A percentile compares a stretch with the other conserved stretches of the same genome.
Conservation (phyloP, 2,888 invertebrate species). For the Agriopis aurantiaria region DNA sequence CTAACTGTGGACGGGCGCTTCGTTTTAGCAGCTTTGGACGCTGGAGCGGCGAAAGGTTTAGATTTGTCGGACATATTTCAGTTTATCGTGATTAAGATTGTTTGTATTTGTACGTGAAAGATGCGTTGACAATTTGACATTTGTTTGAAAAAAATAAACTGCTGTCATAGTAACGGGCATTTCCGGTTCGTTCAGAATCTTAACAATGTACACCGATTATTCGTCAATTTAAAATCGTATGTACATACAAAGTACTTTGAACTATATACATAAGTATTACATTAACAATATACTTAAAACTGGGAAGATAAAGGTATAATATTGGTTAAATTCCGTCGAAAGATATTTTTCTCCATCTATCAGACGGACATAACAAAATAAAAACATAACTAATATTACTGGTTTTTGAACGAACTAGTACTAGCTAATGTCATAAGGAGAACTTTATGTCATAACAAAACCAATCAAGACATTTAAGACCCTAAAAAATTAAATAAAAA, state of each 20-base stretch:
- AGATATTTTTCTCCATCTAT: no score
- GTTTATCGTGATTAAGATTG: not conserved
- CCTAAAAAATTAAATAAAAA: no score
- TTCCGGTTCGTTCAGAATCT: conserved; percentile 62
- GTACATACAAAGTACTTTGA: no score
- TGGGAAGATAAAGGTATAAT: no score
- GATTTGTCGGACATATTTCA: conserved; percentile 69
- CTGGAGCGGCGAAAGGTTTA: conserved; percentile 57
- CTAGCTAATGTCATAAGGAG: no score
- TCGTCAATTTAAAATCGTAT: not conserved
- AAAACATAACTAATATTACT: no score
- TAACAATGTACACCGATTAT: not conserved
- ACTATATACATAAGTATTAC: no score
- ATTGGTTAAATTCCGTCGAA: no score
- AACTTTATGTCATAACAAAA: not conserved
- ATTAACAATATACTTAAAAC: no score
- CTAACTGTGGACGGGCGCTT: conserved; percentile 61
- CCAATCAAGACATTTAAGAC: not conserved
- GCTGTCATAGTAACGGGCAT: conserved; percentile 68
- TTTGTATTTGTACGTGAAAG: not conserved
- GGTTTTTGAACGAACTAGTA: conserved; percentile 13
- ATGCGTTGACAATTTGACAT: conserved; percentile 9
- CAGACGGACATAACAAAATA: no score
- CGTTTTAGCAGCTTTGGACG: conserved; percentile 55
- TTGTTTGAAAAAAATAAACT: conserved; percentile 51